Evolutionary conservation across 2,888 invertebrate species (phyloP), one percentile per base, ranked within the genome.

Genomic region (Maniola hyperantus): DNA sequence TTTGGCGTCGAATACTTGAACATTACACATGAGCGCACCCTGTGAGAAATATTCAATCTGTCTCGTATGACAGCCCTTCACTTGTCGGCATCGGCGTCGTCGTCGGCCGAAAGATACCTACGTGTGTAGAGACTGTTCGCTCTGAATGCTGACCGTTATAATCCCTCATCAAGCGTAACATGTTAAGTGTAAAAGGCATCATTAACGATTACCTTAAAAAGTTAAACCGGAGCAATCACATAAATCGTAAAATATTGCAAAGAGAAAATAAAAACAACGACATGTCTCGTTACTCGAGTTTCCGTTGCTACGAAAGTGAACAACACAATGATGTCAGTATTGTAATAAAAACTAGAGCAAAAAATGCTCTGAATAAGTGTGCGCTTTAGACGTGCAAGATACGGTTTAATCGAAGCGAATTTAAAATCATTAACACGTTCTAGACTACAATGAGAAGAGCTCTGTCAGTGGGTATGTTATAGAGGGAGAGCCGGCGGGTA

Each of bases 151-250:
- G 76, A 83, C 89, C 89, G 89, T 87, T 89, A 89, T 87, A 88
- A 89, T 89, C 88, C 88, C 85, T 87, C 91, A 87, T 87, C 88
- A 81, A 82, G 82, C 81, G 81, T 83, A 84, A 83, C 87, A 85
- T 83, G 85, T 85, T 81, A 82, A 83, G 88, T 85, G 87, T 85
- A 91, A 90, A 88, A 89, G 83, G 86, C 88, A 88, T 91, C 89
- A 90, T 92, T 91, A 91, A 89, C 83, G 89, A 88, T 84, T 81
- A 81, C 91, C 91, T 87, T 91, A 87, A 90, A 89, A 91, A 90
- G 91, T 87, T 82, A 83, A 90, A 89, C 85, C 85, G 83, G 89
- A 88, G 87, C 91, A 88, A 87, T 91, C 86, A 90, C 89, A 90
- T 89, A 89, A 89, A 83, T 87, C 83, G 85, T 79, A 82, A 89